Evolutionary conservation across 53 echinoderm and acorn worm genomes (phyloP).

Genomic region (Echinarachnius parma): DNA sequence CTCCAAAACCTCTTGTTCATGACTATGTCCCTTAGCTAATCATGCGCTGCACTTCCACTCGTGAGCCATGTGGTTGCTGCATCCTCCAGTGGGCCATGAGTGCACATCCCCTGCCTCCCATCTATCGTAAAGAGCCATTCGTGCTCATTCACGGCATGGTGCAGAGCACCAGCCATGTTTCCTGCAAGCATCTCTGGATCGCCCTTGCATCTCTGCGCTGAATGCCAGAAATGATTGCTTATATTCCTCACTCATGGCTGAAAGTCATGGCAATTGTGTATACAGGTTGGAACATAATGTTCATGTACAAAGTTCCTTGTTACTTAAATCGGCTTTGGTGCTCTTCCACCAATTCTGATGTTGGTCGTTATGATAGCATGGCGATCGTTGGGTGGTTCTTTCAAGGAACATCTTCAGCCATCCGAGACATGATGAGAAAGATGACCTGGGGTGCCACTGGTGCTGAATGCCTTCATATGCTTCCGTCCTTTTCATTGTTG

Average conservation of each 20-base stretch:
- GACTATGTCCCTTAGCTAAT: not conserved
- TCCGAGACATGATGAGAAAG: too few relatives aligned
- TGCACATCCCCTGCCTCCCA: slow-evolving; percentile 16
- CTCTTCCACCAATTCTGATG: too few relatives aligned
- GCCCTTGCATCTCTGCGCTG: slow-evolving; percentile 1
- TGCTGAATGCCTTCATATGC: slow-evolving; percentile 3
- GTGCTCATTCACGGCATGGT: slow-evolving; percentile 16
- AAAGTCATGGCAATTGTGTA: slow-evolving; percentile 2
- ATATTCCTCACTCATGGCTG: slow-evolving; percentile 14
- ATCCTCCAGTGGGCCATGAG: not conserved
- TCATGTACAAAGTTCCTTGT: too few relatives aligned
- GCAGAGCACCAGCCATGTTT: not conserved
- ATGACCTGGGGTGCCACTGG: not conserved
- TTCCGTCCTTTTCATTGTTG: slow-evolving; percentile 19
- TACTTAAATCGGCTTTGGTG: too few relatives aligned
- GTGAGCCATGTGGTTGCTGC: slow-evolving; percentile 7
- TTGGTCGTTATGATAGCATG: too few relatives aligned
- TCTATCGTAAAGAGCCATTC: slow-evolving; percentile 20
- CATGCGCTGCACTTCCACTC: slow-evolving; percentile 8
- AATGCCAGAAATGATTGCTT: slow-evolving; percentile 17
- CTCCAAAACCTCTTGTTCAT: slow-evolving; percentile 25
- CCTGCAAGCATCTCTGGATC: not conserved
- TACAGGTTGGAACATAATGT: not conserved
- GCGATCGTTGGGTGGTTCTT: not conserved
- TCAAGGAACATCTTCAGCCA: not conserved